Conservation (phyloP, 2,888 invertebrate species). For the Leptinotarsa rubiginosa region DNA sequence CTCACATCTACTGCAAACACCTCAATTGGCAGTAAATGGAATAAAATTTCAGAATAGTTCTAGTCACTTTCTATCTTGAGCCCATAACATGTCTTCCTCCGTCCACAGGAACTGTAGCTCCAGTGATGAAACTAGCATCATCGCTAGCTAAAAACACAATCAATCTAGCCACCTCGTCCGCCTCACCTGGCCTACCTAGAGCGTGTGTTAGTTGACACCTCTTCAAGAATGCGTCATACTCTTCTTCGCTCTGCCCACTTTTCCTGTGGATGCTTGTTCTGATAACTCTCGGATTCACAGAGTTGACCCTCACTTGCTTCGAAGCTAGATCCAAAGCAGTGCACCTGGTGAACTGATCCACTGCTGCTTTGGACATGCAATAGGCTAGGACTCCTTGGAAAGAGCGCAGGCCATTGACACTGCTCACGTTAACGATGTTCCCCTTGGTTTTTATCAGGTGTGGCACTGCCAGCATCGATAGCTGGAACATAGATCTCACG, state of each 20-base stretch:
- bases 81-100: conserved; percentile 96
- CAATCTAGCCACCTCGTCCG: conserved; percentile 87
- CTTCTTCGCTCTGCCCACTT: conserved; percentile 85
- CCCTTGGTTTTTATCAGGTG: conserved; percentile 81
- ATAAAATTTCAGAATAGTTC: too few species aligned
- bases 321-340: conserved; percentile 87
- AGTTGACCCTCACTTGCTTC: conserved; percentile 88
- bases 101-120: conserved; percentile 89
- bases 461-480: conserved; percentile 90
- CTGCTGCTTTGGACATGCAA: conserved; percentile 90
- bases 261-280: conserved; percentile 88
- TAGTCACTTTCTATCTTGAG: conserved; percentile 74
- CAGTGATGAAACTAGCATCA: conserved; percentile 90
- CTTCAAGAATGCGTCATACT: conserved; percentile 87
- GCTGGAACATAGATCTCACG: conserved; percentile 82
- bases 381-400: conserved; percentile 93
- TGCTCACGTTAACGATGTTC: conserved; percentile 95
- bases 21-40: too few species aligned
- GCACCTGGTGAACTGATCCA: conserved; percentile 96
- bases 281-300: conserved; percentile 94
- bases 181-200: conserved; percentile 85
- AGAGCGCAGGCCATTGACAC: conserved; percentile 90
- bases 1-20: too few species aligned
- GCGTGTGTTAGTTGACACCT: conserved; percentile 91
- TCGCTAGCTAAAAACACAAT: conserved; percentile 94